A percentile compares a stretch with the other conserved stretches of the same genome.
Evolutionary conservation across 2,797 vertebrate species (phyloP).

Genomic region (Bufotes viridis): DNA sequence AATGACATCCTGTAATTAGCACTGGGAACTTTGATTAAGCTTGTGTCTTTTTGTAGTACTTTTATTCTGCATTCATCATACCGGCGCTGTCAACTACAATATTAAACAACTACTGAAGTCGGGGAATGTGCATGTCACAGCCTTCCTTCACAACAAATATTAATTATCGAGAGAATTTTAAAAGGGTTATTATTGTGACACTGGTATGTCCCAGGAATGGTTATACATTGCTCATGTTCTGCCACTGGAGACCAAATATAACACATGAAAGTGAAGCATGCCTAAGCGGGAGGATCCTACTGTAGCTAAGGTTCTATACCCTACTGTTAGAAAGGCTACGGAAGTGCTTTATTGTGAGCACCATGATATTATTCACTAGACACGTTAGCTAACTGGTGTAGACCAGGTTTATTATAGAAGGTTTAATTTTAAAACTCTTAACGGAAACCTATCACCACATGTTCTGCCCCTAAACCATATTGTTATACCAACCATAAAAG

Average conservation of each 20-base stretch:
- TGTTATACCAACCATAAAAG: no score
- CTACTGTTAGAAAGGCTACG: not conserved
- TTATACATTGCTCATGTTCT: not conserved
- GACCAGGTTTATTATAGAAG: no score
- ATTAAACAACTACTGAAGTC: not conserved
- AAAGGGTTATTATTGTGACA: not conserved
- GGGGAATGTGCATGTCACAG: constrained; percentile 8
- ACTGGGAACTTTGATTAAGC: constrained; percentile 20
- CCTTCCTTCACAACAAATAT: not conserved
- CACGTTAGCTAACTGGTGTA: no score
- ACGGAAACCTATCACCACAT: no score
- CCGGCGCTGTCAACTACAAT: constrained; percentile 24
- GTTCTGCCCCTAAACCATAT: no score
- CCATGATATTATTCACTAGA: no score
- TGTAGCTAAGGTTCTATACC: not conserved
- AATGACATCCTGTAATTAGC: constrained; percentile 49
- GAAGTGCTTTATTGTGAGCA: no score
- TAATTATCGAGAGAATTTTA: not conserved
- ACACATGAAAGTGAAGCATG: not conserved
- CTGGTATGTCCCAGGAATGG: not conserved
- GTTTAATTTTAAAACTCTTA: no score
- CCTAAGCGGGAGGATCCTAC: no score
- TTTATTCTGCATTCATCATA: constrained; percentile 27
- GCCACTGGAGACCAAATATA: not conserved
- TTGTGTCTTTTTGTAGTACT: constrained; percentile 21